Conservation (phyloP, 2,797 vertebrate species). For the Ctenopoma kingsleyae region DNA sequence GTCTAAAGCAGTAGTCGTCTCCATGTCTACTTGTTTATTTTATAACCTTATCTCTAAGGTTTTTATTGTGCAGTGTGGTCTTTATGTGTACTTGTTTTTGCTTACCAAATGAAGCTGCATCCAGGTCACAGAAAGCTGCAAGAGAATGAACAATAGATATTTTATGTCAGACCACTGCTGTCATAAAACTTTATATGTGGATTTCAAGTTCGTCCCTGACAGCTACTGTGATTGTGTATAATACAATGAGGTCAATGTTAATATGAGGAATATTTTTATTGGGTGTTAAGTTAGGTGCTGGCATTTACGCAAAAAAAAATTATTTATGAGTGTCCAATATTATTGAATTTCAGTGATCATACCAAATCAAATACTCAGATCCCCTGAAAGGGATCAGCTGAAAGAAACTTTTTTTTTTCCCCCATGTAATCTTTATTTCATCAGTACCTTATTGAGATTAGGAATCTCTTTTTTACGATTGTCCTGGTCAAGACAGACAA, state of each 20-base stretch:
- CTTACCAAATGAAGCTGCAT: slow-evolving; percentile 60
- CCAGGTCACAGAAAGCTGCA: slow-evolving; percentile 3
- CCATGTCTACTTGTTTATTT: slow-evolving; percentile 37
- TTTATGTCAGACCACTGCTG: slow-evolving; percentile 7
- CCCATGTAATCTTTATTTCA: too few species aligned
- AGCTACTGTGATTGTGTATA: slow-evolving; percentile 4
- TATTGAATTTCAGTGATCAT: too few species aligned
- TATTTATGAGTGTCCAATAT: too few species aligned
- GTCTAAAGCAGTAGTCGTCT: slow-evolving; percentile 9
- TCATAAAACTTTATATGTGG: slow-evolving; percentile 16
- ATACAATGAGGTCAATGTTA: not conserved
- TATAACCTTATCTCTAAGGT: slow-evolving; percentile 18
- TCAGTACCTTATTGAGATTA: too few species aligned
- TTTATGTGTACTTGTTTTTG: slow-evolving; percentile 51
- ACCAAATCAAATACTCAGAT: too few species aligned
- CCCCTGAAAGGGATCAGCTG: too few species aligned
- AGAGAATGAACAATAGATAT: slow-evolving; percentile 2
- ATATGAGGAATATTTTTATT: too few species aligned
- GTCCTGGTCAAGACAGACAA: too few species aligned
- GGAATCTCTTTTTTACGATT: too few species aligned
- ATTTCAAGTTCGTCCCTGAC: not conserved
- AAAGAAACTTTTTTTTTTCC: too few species aligned
- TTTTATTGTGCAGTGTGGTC: not conserved
- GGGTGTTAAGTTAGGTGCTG: too few species aligned
- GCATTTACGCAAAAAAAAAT: too few species aligned